Percentiles rank a stretch among this genome's conserved stretches.
phyloP scores from a whole-genome alignment of 2,113 vertebrate genomes.

The Xiphophorus couchianus region DNA sequence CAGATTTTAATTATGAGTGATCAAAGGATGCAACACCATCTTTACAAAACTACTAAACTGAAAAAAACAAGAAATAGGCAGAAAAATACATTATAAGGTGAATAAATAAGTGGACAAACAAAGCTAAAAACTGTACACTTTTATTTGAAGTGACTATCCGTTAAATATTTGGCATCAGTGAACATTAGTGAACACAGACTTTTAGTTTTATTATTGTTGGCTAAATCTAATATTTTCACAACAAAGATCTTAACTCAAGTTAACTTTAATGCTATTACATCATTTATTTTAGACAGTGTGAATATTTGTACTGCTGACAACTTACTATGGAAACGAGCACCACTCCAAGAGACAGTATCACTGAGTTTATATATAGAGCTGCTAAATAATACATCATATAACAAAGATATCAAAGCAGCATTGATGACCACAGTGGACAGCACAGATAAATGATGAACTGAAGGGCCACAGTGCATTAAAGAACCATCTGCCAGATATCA shows the following conservation, averaged over 20 bases:
- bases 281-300: slow-evolving; percentile 8
- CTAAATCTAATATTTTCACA: not conserved
- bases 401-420: slow-evolving; percentile 25
- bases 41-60: not conserved
- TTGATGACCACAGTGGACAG: slow-evolving; percentile 15
- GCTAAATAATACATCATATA: slow-evolving; percentile 43
- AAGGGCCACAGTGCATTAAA: slow-evolving; percentile 46
- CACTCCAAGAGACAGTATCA: slow-evolving; percentile 28
- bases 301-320: slow-evolving; percentile 28
- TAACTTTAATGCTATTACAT: slow-evolving; percentile 2
- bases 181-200: not conserved
- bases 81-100: not conserved
- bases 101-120: not conserved
- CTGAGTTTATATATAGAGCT: slow-evolving; percentile 9
- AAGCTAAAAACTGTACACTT: too few species aligned
- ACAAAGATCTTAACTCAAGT: not conserved
- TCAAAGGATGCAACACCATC: not conserved
- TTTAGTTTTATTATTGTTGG: slow-evolving; percentile 8
- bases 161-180: not conserved
- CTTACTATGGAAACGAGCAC: slow-evolving; percentile 30
- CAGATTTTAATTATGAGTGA: not conserved
- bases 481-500: slow-evolving; percentile 61
- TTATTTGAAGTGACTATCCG: not conserved
- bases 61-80: not conserved
- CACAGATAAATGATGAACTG: not conserved